Evolutionary conservation across 2,888 invertebrate genomes (phyloP).

Genomic region (Drosophila yooni): DNA sequence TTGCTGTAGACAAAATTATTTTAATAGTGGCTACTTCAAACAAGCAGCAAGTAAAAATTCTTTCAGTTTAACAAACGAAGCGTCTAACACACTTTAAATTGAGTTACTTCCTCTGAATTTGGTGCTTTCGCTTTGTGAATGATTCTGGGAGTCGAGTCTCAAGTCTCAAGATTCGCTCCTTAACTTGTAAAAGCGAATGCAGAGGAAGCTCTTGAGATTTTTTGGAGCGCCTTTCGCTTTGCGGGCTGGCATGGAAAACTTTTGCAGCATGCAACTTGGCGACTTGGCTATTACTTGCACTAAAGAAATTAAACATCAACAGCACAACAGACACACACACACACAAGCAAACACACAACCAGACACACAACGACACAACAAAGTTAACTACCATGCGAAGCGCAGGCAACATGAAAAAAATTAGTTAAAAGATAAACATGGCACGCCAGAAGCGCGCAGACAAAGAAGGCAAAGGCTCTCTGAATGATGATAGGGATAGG

Average conservation of each 20-base stretch:
- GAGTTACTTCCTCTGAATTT: slow-evolving; percentile 39
- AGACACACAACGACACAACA: slow-evolving; percentile 40
- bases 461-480: slow-evolving; percentile 54
- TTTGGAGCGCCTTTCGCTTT: slow-evolving; percentile 36
- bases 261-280: slow-evolving; percentile 72
- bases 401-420: slow-evolving; percentile 73
- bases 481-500: slow-evolving; percentile 6
- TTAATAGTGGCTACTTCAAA: slow-evolving; percentile 1
- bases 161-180: slow-evolving; percentile 3
- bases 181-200: slow-evolving; percentile 24
- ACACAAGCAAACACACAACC: slow-evolving; percentile 15
- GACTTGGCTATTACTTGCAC: slow-evolving; percentile 76
- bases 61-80: slow-evolving; percentile 3
- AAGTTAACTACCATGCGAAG: slow-evolving; percentile 67
- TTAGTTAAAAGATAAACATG: slow-evolving; percentile 81
- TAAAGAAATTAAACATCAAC: slow-evolving; percentile 75
- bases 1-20: not conserved
- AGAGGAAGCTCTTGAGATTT: slow-evolving; percentile 34
- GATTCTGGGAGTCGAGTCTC: slow-evolving; percentile 37
- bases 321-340: slow-evolving; percentile 32
- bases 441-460: slow-evolving; percentile 73
- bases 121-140: slow-evolving; percentile 47
- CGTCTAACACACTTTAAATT: slow-evolving; percentile 30
- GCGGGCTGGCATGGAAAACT: slow-evolving; percentile 50
- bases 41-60: not conserved